A percentile compares a stretch with the other conserved stretches of the same genome.
These are phyloP conservation scores for Cephus sareptanus DNA, from an alignment of 2,888 invertebrate genomes.

Conservation along the genomic window DNA sequence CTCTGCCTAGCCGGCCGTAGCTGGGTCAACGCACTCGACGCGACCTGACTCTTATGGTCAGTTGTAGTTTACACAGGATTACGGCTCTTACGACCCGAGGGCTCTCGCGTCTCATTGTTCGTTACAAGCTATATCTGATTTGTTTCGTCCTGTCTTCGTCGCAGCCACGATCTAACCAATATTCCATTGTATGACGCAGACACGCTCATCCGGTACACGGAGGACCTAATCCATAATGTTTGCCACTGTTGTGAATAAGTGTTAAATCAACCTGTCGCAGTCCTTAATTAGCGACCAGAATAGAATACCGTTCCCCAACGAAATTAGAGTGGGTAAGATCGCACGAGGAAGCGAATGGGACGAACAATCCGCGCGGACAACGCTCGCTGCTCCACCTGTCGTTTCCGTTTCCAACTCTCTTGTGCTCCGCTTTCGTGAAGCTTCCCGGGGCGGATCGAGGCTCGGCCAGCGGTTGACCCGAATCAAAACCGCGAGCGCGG, in stretches of 20 bases:
- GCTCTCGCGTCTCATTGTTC: neutral
- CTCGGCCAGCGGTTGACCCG: conserved; percentile 23
- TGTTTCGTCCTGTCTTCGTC: neutral
- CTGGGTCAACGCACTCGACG: conserved; percentile 59
- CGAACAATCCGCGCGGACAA: neutral
- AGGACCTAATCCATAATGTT: neutral
- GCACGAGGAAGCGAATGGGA: neutral
- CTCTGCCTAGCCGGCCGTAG: conserved; percentile 55
- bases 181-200: neutral
- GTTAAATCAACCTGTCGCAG: neutral
- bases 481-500: conserved; percentile 17
- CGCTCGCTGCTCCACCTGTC: conserved; percentile 33
- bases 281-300: neutral
- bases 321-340: neutral
- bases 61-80: conserved; percentile 1
- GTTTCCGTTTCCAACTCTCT: neutral
- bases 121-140: neutral
- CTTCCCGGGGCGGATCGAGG: conserved; percentile 24
- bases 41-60: conserved; percentile 25
- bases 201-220: neutral
- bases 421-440: conserved; percentile 29
- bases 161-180: neutral
- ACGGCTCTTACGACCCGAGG: neutral
- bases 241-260: neutral
- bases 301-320: neutral